A percentile compares a stretch with the other conserved stretches of the same genome.
phyloP scores from a whole-genome alignment of 2,888 invertebrate species.

The Apotomis capreana region DNA sequence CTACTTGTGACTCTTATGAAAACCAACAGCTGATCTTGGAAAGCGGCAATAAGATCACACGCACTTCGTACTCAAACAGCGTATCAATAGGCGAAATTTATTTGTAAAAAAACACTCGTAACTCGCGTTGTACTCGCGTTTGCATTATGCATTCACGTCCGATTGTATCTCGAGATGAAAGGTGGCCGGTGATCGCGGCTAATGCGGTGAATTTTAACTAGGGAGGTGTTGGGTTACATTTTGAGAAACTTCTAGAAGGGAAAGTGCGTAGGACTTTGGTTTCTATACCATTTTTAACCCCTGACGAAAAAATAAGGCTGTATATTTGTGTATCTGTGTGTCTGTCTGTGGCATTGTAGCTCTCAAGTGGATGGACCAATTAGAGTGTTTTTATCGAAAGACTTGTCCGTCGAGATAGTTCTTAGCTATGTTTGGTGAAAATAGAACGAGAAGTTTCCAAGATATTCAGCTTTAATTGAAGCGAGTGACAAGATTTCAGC shows the following conservation, averaged over 20 bases:
- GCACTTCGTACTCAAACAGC: constrained; percentile 22
- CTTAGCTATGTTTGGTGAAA: no score
- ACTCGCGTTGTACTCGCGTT: not conserved
- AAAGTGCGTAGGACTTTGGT: constrained; percentile 6
- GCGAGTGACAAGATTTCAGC: no score
- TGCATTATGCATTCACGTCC: constrained; percentile 41
- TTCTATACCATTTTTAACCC: not conserved
- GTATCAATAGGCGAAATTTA: constrained; percentile 22
- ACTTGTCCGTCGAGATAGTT: no score
- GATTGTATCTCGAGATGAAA: constrained; percentile 47
- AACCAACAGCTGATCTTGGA: not conserved
- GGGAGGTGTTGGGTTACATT: constrained; percentile 28
- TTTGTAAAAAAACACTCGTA: constrained; percentile 23
- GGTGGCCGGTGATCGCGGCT: constrained; percentile 42
- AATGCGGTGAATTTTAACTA: constrained; percentile 40
- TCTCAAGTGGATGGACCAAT: no score
- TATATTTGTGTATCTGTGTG: no score
- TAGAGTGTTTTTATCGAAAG: no score
- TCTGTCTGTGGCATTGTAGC: no score
- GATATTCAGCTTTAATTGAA: no score
- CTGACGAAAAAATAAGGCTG: no score
- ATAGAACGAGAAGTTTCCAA: no score
- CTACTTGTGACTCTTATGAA: not conserved
- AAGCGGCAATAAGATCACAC: not conserved
- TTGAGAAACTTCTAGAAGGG: constrained; percentile 11